Evolutionary conservation across 2,113 vertebrate genomes (phyloP), one percentile per base, ranked within the genome.

Genomic region (Macquaria australasica): DNA sequence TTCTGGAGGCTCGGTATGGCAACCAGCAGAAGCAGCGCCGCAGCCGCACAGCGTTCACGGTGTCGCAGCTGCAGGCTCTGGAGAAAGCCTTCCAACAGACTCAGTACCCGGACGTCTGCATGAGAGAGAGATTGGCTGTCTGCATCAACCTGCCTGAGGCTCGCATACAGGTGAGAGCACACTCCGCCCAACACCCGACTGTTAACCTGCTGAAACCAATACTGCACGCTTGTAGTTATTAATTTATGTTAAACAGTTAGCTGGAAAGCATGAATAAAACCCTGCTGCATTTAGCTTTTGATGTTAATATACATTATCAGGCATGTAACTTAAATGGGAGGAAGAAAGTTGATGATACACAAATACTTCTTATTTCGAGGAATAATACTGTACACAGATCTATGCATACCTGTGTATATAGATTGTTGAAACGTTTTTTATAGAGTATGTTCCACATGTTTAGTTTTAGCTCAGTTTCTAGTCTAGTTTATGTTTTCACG

Each of bases 91-190:
- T 97, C 85, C 93, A 95, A 60, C 94, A 95, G 90, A 97, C 94
- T 0, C 96, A 96, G 81, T 97, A 97, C 67, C 96, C 96, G 7
- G 96, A 97, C n/a, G 92, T 96, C 5, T 79, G 93, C 77, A 96
- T 95, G 94, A 94, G 96, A 77, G 96, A 97, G 90, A 93, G 93
- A 59, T 94, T 97, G 80, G 96, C 96, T 0, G 75, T 96, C 67
- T 95, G 94, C 82, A 92, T 96, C 88, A 96, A 96, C 83, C 94
- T 97, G 45, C 96, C 96, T 0, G 96, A 97, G 88, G 95, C 96
- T 37, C 94, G 96, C 39, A 94, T 97, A 23, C 96, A 97, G 96
- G 96, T 97, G 84, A 87, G 89, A 68, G 25, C 51, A 15, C 1
- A 8, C 58, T 45, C 68, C 14, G 37, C 43, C 43, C 45, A 37